Percentiles rank a stretch among this genome's conserved stretches.
Evolutionary conservation across 2,797 vertebrate species (phyloP).

Genomic region (Spinibarbus caldwelli): DNA sequence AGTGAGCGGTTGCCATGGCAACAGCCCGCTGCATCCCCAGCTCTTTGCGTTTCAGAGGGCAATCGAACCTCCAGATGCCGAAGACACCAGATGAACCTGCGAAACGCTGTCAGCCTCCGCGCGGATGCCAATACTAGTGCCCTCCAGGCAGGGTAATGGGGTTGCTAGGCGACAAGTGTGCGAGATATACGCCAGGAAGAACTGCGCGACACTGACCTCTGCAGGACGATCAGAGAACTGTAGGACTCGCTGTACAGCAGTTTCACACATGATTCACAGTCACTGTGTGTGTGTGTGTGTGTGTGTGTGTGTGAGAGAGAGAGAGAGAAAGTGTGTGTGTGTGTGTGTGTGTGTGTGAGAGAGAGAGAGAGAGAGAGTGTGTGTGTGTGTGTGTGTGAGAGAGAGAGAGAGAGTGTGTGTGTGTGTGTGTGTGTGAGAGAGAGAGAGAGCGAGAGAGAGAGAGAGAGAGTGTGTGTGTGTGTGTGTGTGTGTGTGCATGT

Average conservation of each 20-base stretch:
- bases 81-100: not conserved
- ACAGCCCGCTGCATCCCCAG: not conserved
- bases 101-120: not conserved
- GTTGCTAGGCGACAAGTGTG: not conserved
- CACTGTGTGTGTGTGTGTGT: not conserved
- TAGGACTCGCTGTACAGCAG: not conserved
- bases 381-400: too few relatives aligned
- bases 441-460: too few relatives aligned
- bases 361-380: too few relatives aligned
- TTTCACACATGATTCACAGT: not conserved
- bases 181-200: not conserved
- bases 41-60: not conserved
- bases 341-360: too few relatives aligned
- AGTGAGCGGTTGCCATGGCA: slow-evolving; percentile 1
- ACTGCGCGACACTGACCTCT: slow-evolving; percentile 32
- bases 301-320: too few relatives aligned
- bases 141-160: not conserved
- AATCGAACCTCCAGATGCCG: too few relatives aligned
- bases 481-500: too few relatives aligned
- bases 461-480: too few relatives aligned
- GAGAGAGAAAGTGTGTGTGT: too few relatives aligned
- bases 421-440: too few relatives aligned
- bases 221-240: slow-evolving; percentile 9
- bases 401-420: too few relatives aligned
- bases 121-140: not conserved